Evolutionary conservation across 64 coral and sea anemone genomes (phyloP), one percentile per base, ranked within the genome.

Genomic region (Stylophora pistillata): DNA sequence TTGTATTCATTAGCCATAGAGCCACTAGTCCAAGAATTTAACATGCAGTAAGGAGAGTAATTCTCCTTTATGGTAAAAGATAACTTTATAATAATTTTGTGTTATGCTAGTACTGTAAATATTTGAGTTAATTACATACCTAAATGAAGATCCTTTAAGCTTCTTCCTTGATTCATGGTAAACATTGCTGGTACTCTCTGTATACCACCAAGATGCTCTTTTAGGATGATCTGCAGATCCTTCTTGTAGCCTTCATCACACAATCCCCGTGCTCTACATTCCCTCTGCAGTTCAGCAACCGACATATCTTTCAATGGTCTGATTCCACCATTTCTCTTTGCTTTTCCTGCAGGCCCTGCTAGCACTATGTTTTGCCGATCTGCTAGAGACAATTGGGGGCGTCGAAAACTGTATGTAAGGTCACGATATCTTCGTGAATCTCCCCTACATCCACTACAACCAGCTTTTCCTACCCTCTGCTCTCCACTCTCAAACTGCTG

Each of bases 401-500:
- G 21, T 30, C 85, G 13, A 30, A 93, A 88, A 47, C 85, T 72
- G 57, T 93, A 93, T 60, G n/a, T 66, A 11, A 93, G 70, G 71
- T 93, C 34, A 88, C 62, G 32, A 75, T 85, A 92, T 47, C 47
- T 80, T 21, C 34, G 17, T 53, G 91, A 47, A 32, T 77, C 86
- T 32, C 78, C 86, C 73, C 74, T 86, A 25, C 53, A 56, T 41
- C 62, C 89, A 90, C 78, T 82, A 17, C 90, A 74, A 10, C 91
- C 85, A 81, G 28, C 34, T 9, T 88, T 88, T 41, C 91, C 77
- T 18, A 85, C 85, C 53, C 78, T 58, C 53, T 61, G 47, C 68
- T 81, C 77, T 7, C 85, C 91, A 63, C 15, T 55, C 53, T 93
- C 91, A 80, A 92, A 87, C 54, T 80, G 76, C 26, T 87, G 84